These are phyloP conservation scores for Pachypsylla venusta DNA, from an alignment of 1,140 invertebrate species.

Conservation along the genomic window DNA sequence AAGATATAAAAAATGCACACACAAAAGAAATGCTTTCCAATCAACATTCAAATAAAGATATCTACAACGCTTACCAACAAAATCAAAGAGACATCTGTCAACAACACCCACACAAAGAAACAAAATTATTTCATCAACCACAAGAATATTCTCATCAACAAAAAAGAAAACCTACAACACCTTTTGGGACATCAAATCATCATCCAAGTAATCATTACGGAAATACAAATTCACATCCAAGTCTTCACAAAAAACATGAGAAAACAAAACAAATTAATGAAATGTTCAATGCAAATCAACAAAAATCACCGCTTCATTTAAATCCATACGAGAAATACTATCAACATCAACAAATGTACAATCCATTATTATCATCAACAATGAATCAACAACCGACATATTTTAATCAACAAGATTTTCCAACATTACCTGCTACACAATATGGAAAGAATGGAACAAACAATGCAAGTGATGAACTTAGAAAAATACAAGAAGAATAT, in stretches of 20 bases:
- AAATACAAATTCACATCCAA: too few species aligned
- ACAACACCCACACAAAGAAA: too few species aligned
- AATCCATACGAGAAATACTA: neutral
- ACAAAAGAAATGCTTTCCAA: neutral
- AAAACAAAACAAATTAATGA: neutral
- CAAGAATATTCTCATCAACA: too few species aligned
- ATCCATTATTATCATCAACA: neutral
- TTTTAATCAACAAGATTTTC: neutral
- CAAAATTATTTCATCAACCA: neutral
- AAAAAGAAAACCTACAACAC: neutral
- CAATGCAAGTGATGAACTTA: neutral
- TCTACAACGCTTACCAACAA: neutral
- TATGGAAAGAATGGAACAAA: neutral
- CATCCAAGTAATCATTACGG: too few species aligned
- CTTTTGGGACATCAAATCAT: too few species aligned
- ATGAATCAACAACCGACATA: slow-evolving; percentile 3
- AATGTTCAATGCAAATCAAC: neutral
- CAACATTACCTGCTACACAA: neutral
- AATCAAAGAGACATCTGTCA: too few species aligned
- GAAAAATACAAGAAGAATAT: neutral
- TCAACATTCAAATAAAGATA: neutral
- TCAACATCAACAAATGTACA: slow-evolving; percentile 15
- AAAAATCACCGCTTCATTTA: neutral
- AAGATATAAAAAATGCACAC: neutral
- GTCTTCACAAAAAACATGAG: slow-evolving; percentile 1